Base-by-base conservation (phyloP, 2,113 vertebrate genomes). In the Hypomesus transpacificus region DNA sequence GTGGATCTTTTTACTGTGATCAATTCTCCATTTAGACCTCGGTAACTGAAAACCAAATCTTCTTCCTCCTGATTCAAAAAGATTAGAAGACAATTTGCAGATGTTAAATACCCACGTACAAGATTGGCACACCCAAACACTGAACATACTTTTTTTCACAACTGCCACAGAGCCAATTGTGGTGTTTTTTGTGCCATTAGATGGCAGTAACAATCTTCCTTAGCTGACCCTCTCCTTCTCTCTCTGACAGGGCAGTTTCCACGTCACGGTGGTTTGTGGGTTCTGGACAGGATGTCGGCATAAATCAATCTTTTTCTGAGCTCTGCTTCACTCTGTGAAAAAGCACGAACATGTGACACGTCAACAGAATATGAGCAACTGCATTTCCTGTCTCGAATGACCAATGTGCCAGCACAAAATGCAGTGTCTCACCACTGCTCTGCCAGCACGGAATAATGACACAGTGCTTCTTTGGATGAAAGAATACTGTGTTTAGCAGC, bases 321-420 rank as follows among this genome's bases (percentile, higher is more conserved):
- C 61, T 17, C 26, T 17, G 61, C 61, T 63, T 63, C 61, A 13
- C 31, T 63, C 9, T 34, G 28, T 34, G 61, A 34, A 31, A 63
- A 34, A 63, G 61, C 28, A 16, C 17, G 61, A 28, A 63, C 61
- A 63, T 63, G 17, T 63, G 61, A 63, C 61, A 63, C 61, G 61
- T 63, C 61, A 39, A 34, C 61, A 39, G 61, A 63, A 63, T 34
- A 63, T n/a, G 61, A 63, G 28, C 14, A 63, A 34, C 56, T 46
- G 28, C 54, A 34, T 39, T 69, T 69, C 67, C 54, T 56, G 53
- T 20, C 67, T 57, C 67, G n/a, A 24, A 68, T n/a, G 60, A 26
- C 18, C 20, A 57, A 21, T 54, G 53, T 31, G 24, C 52, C 51
- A 56, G 66, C 59, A 28, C 59, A n/a, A 68, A 68, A 68, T 26